Base-by-base conservation (phyloP, 1,140 invertebrate species). In the Drosophila pseudoananassae region DNA sequence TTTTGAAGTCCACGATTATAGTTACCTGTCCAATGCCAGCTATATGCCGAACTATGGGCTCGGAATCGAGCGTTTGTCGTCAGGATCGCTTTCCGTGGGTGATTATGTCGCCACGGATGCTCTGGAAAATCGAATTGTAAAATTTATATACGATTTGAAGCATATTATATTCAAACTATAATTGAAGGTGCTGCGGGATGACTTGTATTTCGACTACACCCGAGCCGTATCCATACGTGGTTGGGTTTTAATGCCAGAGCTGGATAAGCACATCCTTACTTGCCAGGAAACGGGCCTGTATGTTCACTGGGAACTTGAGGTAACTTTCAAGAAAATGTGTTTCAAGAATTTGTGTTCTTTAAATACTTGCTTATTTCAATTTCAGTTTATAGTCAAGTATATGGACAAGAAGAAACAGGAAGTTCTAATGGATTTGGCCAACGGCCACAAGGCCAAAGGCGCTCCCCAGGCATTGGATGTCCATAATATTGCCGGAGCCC, bases 141-240 rank as follows among this genome's bases (percentile, higher is more conserved):
- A 12, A 5, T 9, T 9, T 8, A 6, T 38, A 3, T 0, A 1
- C 43, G 3, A 54, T n/a, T 15, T 8, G 9, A 46, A 15, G 14
- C 3, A 9, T 27, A 9, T 23, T 9, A 33, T 4, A 15, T 10
- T 51, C 3, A 31, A 3, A 7, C 6, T 0, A 15, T 9, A 10
- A 0, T 6, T 2, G 29, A 31, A 85, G 82, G 78, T 87, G n/a
- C 10, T 84, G 5, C 80, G 66, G 8, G 90, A 91, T 29, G 88
- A 91, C 65, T 47, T 91, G 0, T 91, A 91, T 20, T 90, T 90
- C 38, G 90, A 91, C 55, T 91, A 81, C 73, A 91, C 90, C 3
- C 55, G 88, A 9, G 90, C 84, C 6, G 79, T 91, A 3, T 68
- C 88, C 4, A 88, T 91, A 36, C 68, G 88, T 4, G 90, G 90